Conservation (phyloP, 1,140 invertebrate species). For the Diploscapter pachys region DNA sequence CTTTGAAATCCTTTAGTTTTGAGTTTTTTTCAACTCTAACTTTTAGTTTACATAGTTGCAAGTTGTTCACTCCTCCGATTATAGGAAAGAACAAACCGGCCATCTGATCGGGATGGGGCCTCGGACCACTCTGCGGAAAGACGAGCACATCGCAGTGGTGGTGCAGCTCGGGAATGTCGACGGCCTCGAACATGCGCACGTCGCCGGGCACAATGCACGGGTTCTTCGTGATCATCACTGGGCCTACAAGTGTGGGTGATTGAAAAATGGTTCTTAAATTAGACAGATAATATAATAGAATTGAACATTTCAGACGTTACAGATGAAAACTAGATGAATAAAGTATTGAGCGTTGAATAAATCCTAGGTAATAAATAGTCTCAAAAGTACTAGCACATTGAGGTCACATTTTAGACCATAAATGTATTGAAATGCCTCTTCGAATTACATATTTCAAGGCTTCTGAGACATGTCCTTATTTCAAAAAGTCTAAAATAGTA, state of each 20-base stretch:
- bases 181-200: constrained; percentile 55
- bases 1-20: not conserved
- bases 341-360: too few relatives aligned
- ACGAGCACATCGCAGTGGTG: constrained; percentile 59
- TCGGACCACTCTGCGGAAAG: constrained; percentile 55
- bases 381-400: too few relatives aligned
- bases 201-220: constrained; percentile 59
- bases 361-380: too few relatives aligned
- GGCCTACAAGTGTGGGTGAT: constrained; percentile 23
- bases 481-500: not conserved
- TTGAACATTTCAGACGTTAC: not conserved
- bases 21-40: not conserved
- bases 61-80: not conserved
- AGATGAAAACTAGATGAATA: too few relatives aligned
- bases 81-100: constrained; percentile 24
- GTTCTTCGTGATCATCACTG: constrained; percentile 56
- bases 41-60: not conserved
- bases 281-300: not conserved
- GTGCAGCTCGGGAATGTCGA: constrained; percentile 52
- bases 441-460: too few relatives aligned
- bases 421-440: not conserved
- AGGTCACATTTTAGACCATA: not conserved
- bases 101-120: constrained; percentile 60
- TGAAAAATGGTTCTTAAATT: not conserved
- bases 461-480: too few relatives aligned